Evolutionary conservation across 2,888 invertebrate species (phyloP).

Genomic region (Trachelus iudaicus): DNA sequence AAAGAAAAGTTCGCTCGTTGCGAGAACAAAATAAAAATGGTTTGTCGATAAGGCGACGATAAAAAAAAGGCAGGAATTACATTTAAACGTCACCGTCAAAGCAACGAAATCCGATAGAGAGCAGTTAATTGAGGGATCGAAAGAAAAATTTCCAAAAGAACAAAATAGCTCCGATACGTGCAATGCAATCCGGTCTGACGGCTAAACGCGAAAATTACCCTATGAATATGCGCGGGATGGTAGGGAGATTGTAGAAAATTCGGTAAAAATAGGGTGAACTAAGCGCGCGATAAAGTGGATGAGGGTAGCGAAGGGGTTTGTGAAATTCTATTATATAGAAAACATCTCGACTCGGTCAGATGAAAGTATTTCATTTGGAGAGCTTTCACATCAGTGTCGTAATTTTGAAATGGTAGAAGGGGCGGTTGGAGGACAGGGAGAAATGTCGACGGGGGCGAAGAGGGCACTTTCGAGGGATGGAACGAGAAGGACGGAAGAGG

Average conservation of each 20-base stretch:
- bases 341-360: constrained; percentile 9
- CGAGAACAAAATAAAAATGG: background rate
- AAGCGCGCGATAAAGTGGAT: constrained; percentile 1
- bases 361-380: constrained; percentile 35
- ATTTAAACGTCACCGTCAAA: background rate
- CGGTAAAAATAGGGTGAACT: background rate
- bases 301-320: constrained; percentile 7
- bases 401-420: constrained; percentile 26
- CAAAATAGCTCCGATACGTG: background rate
- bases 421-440: constrained; percentile 12
- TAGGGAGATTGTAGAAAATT: background rate
- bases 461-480: constrained; percentile 20
- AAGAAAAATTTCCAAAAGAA: background rate
- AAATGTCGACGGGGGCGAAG: background rate
- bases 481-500: constrained; percentile 15
- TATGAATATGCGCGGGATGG: background rate
- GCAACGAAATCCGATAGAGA: background rate
- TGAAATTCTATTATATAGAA: constrained; percentile 8
- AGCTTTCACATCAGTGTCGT: constrained; percentile 32
- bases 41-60: background rate
- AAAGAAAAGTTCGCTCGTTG: background rate
- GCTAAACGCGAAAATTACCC: background rate
- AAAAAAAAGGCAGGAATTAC: background rate
- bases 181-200: background rate
- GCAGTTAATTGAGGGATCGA: background rate